These are phyloP conservation scores for Cryptomyrus ogoouensis DNA, from an alignment of 2,113 vertebrate species.

Conservation along the genomic window DNA sequence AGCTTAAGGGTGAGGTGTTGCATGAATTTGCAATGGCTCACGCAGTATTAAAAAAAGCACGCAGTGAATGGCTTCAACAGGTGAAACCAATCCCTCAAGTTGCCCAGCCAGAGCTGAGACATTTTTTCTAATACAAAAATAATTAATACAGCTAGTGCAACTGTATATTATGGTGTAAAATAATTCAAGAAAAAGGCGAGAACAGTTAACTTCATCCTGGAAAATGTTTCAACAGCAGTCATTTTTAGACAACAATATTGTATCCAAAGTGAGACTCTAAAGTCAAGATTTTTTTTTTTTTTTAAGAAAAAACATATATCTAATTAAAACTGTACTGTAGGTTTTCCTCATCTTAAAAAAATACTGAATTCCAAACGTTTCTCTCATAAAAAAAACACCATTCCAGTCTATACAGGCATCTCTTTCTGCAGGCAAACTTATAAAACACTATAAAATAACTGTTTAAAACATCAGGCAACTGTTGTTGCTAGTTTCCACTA, in stretches of 20 bases:
- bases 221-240: constrained; percentile 32
- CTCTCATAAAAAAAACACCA: constrained; percentile 50
- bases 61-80: constrained; percentile 27
- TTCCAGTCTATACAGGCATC: constrained; percentile 67
- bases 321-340: constrained; percentile 21
- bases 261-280: constrained; percentile 10
- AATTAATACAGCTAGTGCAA: not conserved
- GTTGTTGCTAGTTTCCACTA: constrained; percentile 37
- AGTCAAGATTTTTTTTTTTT: not conserved
- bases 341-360: constrained; percentile 49
- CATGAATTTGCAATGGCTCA: constrained; percentile 53
- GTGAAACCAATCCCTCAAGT: constrained; percentile 32
- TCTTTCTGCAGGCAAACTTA: constrained; percentile 66
- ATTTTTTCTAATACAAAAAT: constrained; percentile 30
- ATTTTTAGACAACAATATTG: constrained; percentile 42
- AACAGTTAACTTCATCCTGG: constrained; percentile 34
- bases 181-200: constrained; percentile 22
- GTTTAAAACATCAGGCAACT: constrained; percentile 57
- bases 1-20: constrained; percentile 57
- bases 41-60: constrained; percentile 36
- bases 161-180: constrained; percentile 15
- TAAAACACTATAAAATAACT: constrained; percentile 63
- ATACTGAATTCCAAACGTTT: constrained; percentile 54
- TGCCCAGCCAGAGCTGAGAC: constrained; percentile 22
- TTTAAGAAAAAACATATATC: not conserved